Percentiles rank a stretch among this genome's conserved stretches.
Evolutionary conservation across 1,140 invertebrate genomes (phyloP).

Genomic region (Rhyzopertha dominica): DNA sequence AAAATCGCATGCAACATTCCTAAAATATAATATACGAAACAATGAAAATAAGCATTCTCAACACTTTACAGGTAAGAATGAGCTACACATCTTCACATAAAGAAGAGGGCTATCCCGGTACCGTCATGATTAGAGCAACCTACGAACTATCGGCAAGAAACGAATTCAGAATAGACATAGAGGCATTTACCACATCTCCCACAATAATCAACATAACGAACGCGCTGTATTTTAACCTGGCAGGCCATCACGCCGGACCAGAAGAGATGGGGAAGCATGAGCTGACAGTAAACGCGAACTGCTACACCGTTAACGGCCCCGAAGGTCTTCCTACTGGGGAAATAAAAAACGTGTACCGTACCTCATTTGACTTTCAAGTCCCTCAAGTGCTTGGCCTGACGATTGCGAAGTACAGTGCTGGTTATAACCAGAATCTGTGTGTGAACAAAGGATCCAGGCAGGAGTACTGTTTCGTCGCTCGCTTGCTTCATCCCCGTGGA

Average conservation of each 20-base stretch:
- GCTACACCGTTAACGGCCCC: constrained; percentile 55
- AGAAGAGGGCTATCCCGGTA: constrained; percentile 58
- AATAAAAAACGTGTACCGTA: constrained; percentile 53
- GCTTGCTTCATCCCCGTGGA: constrained; percentile 49
- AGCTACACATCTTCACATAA: constrained; percentile 53
- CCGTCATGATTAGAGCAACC: constrained; percentile 49
- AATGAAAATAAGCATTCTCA: no score
- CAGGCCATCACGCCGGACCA: constrained; percentile 51
- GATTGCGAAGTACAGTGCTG: constrained; percentile 44
- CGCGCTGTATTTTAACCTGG: constrained; percentile 67
- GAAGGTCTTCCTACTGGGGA: constrained; percentile 62
- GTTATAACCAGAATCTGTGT: constrained; percentile 68
- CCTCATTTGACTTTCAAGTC: constrained; percentile 55
- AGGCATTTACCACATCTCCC: constrained; percentile 52
- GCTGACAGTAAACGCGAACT: constrained; percentile 56
- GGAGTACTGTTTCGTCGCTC: constrained; percentile 29
- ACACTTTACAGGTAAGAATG: constrained; percentile 52
- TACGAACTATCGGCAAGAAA: constrained; percentile 58
- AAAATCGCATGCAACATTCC: no score
- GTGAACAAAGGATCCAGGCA: constrained; percentile 43
- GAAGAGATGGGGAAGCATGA: constrained; percentile 58
- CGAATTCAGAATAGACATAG: constrained; percentile 56
- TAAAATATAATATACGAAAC: no score
- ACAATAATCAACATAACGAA: constrained; percentile 63
- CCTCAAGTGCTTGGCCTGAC: constrained; percentile 48